Base-by-base conservation (phyloP, 2,797 vertebrate species). In the Nothura maculosa region DNA sequence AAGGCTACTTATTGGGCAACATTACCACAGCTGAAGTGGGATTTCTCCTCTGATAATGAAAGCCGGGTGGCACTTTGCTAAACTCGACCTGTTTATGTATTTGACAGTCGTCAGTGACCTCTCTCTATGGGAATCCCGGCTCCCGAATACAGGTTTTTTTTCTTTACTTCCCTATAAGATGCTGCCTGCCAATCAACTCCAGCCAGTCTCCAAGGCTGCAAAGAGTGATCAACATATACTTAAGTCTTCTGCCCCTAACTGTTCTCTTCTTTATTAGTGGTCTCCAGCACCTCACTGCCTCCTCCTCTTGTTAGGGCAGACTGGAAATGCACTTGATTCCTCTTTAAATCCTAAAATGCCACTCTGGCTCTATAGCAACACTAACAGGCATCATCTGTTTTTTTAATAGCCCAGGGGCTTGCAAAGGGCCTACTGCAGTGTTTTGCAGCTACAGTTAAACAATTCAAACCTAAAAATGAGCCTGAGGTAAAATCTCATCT, bases 311-410 rank as follows among this genome's bases (percentile, higher is more conserved):
- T 38, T 64, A 68, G 34, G 42, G 20, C 45, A 85, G 30, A 38
- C 8, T 94, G 73, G 74, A 88, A 64, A 72, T 75, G 14, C 15
- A 50, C 32, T 30, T 32, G 50, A 11, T 72, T 66, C 57, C 38
- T 87, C 81, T 92, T 89, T 94, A 94, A 93, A 90, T 90, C 64
- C 61, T 93, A 80, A 96, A 93, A 73, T 69, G 58, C 32, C 63
- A 34, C 54, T 80, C 78, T 82, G 66, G 68, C 42, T 90, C 87
- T 90, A 90, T 85, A 94, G 90, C 85, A 93, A 93, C 84, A 89
- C 81, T 90, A 94, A 82, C 43, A 90, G 58, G 43, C 63, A 83
- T 82, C 8, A 64, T 90, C 67, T 81, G 40, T 47, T 48, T 57
- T 48, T 90, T 95, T 69, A 50, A 81, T 64, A 92, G 62, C 81